Conservation (phyloP, 2,888 invertebrate genomes). For the Dicycla oo region DNA sequence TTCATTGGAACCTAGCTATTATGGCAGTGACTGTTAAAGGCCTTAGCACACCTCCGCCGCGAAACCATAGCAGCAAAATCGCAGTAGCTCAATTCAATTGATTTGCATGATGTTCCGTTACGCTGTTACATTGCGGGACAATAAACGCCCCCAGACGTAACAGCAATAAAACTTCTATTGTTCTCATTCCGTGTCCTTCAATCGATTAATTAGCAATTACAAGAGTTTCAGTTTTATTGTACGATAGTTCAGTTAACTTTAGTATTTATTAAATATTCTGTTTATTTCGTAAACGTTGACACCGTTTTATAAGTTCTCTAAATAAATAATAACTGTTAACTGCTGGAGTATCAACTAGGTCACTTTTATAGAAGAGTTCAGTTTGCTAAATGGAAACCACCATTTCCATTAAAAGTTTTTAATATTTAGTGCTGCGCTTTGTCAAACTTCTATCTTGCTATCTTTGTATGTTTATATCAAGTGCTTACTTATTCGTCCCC, state of each 20-base stretch:
- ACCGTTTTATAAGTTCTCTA: conserved; percentile 25
- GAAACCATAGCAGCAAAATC: no score
- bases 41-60: no score
- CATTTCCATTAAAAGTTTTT: conserved; percentile 23
- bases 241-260: background rate
- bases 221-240: conserved; percentile 1
- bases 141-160: background rate
- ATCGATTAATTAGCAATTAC: background rate
- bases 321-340: conserved; percentile 28
- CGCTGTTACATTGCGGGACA: background rate
- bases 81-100: no score
- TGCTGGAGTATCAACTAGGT: conserved; percentile 26
- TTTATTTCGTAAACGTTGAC: background rate
- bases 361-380: conserved; percentile 24
- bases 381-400: conserved; percentile 32
- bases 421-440: conserved; percentile 23
- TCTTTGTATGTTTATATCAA: background rate
- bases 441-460: background rate
- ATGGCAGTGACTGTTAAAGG: background rate
- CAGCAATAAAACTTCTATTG: background rate
- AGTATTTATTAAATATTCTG: conserved; percentile 7
- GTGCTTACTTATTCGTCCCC: background rate
- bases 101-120: no score
- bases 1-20: background rate
- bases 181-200: background rate